Conservation (phyloP, 2,797 vertebrate species). For the Cryptoblepharus egeriae region DNA sequence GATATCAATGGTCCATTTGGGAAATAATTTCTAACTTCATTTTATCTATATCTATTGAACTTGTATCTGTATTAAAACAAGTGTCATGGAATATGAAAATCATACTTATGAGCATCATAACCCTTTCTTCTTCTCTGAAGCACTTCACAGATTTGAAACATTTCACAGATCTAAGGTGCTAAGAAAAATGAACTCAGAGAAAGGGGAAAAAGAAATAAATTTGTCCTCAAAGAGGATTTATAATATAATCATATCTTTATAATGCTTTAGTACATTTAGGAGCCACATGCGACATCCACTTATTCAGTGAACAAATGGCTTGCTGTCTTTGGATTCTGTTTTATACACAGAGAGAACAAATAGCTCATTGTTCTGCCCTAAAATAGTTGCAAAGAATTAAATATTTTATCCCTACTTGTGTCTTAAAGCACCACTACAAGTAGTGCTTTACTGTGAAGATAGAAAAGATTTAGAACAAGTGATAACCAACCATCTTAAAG, state of each 20-base stretch:
- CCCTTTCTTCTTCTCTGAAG: background rate
- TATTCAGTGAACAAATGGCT: slow-evolving; percentile 32
- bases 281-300: slow-evolving; percentile 20
- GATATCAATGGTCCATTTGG: background rate
- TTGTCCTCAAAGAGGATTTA: background rate
- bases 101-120: no score
- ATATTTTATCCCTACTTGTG: slow-evolving; percentile 31
- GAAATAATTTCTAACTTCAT: background rate
- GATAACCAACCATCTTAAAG: background rate
- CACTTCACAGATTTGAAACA: background rate
- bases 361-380: slow-evolving; percentile 6
- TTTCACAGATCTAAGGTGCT: slow-evolving; percentile 13
- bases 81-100: background rate
- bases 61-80: background rate
- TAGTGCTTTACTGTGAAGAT: slow-evolving; percentile 7
- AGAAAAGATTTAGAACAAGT: background rate
- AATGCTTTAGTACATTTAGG: slow-evolving; percentile 13
- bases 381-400: slow-evolving; percentile 24
- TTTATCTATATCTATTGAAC: background rate
- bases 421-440: slow-evolving; percentile 13
- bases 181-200: slow-evolving; percentile 8
- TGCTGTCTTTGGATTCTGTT: slow-evolving; percentile 32
- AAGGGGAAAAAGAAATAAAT: background rate
- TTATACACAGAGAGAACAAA: slow-evolving; percentile 40
- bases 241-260: slow-evolving; percentile 21